Percentiles rank a stretch among this genome's conserved stretches.
Evolutionary conservation across 2,888 invertebrate genomes (phyloP).

Genomic region (Drosophila birchii): DNA sequence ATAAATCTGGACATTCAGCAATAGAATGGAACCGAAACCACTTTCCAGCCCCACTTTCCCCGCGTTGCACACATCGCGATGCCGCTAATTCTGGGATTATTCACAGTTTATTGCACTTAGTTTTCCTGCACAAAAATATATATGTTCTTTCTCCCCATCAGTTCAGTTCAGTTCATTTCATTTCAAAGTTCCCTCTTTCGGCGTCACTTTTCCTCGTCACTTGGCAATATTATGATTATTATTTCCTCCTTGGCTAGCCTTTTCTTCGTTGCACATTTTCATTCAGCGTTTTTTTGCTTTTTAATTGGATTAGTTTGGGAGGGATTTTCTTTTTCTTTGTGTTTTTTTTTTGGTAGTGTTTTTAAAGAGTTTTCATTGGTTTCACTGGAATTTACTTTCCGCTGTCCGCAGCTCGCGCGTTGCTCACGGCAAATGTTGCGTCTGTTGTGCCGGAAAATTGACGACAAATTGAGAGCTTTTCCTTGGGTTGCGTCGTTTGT

Average conservation of each 20-base stretch:
- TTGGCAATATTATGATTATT: slow-evolving; percentile 9
- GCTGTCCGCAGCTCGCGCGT: slow-evolving; percentile 59
- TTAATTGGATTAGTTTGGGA: slow-evolving; percentile 31
- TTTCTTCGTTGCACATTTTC: slow-evolving; percentile 12
- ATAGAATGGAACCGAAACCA: slow-evolving; percentile 55
- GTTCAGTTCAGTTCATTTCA: slow-evolving; percentile 11
- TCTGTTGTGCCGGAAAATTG: slow-evolving; percentile 84
- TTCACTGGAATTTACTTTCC: slow-evolving; percentile 48
- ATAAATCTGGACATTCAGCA: slow-evolving; percentile 74
- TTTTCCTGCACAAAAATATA: slow-evolving; percentile 64
- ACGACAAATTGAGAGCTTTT: slow-evolving; percentile 80
- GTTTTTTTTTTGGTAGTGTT: slow-evolving; percentile 6
- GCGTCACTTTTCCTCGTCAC: slow-evolving; percentile 12
- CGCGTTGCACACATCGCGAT: slow-evolving; percentile 39
- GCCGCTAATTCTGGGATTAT: slow-evolving; percentile 64
- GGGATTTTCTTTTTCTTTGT: too few species aligned
- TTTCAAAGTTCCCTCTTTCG: slow-evolving; percentile 17
- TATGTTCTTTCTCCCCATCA: slow-evolving; percentile 10
- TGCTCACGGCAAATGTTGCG: slow-evolving; percentile 70
- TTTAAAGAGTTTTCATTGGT: slow-evolving; percentile 21
- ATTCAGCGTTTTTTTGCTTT: slow-evolving; percentile 22
- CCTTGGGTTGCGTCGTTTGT: slow-evolving; percentile 63
- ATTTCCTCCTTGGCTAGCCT: slow-evolving; percentile 5
- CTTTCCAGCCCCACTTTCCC: slow-evolving; percentile 39
- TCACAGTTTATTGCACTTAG: slow-evolving; percentile 79